Evolutionary conservation across 2,797 vertebrate species (phyloP).

Genomic region (Chiroxiphia lanceolata): DNA sequence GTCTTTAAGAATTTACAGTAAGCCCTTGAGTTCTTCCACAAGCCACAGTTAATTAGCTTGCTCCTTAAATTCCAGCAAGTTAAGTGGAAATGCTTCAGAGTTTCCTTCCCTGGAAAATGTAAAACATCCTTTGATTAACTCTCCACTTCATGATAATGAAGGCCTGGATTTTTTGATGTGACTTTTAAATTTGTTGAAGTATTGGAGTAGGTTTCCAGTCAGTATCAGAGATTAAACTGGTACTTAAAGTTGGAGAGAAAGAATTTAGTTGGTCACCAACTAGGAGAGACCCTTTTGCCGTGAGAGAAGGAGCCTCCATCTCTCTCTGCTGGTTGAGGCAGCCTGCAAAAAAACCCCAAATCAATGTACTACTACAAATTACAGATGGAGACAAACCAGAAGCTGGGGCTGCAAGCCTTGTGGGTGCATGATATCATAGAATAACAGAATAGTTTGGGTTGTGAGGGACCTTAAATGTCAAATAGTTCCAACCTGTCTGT

Average conservation of each 20-base stretch:
- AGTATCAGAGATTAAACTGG: not conserved
- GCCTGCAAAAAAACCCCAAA: not conserved
- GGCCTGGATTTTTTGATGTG: not conserved
- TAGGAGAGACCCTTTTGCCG: not conserved
- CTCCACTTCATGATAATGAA: slow-evolving; percentile 19
- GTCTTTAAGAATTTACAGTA: slow-evolving; percentile 28
- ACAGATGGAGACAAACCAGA: not conserved
- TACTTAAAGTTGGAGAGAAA: not conserved
- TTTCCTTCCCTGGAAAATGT: slow-evolving; percentile 4
- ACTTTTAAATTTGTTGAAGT: slow-evolving; percentile 15
- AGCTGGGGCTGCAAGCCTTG: not conserved
- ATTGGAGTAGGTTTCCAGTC: not conserved
- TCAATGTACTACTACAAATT: not conserved
- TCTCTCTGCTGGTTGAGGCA: not conserved
- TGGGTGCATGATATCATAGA: not conserved
- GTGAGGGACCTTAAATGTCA: not conserved
- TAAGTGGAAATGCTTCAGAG: slow-evolving; percentile 37
- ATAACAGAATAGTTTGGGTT: not conserved
- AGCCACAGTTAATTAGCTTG: slow-evolving; percentile 50
- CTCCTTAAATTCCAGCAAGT: slow-evolving; percentile 34
- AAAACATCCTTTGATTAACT: slow-evolving; percentile 47
- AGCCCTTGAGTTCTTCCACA: slow-evolving; percentile 18
- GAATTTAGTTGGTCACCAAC: not conserved
- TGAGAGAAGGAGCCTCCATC: not conserved
- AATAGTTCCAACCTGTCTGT: not conserved